Conservation (phyloP, 2,888 invertebrate species). For the Xestobium rufovillosum region DNA sequence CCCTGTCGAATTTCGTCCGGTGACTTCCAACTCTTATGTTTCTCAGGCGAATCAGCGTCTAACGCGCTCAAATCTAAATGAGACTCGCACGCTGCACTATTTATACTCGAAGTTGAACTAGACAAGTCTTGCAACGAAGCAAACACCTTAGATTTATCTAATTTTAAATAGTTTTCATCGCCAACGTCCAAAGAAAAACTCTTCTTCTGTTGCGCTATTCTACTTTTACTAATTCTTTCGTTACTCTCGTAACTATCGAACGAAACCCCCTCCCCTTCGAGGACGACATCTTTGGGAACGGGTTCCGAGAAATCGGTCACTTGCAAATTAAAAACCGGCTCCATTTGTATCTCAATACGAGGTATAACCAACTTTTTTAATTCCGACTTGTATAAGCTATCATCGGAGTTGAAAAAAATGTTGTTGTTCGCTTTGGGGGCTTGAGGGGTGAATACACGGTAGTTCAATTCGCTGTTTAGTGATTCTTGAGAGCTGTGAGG, state of each 20-base stretch:
- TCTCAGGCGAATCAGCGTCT: constrained; percentile 33
- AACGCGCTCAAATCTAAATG: constrained; percentile 40
- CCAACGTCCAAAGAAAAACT: constrained; percentile 38
- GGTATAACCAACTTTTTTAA: constrained; percentile 37
- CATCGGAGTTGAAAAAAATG: constrained; percentile 42
- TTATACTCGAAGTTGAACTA: constrained; percentile 42
- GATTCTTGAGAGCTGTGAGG: constrained; percentile 37
- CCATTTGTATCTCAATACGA: constrained; percentile 37
- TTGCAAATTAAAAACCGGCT: constrained; percentile 39
- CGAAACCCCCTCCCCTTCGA: constrained; percentile 38
- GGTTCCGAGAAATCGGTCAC: constrained; percentile 43
- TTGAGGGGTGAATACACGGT: constrained; percentile 38
- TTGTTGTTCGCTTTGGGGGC: constrained; percentile 37
- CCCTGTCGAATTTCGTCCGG: constrained; percentile 63
- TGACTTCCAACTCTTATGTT: constrained; percentile 58
- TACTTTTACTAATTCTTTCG: constrained; percentile 20
- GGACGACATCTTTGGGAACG: constrained; percentile 41
- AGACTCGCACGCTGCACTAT: constrained; percentile 39
- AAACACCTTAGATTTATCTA: constrained; percentile 28
- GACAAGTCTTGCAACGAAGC: constrained; percentile 39
- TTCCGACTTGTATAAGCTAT: constrained; percentile 40
- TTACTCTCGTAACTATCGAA: constrained; percentile 21
- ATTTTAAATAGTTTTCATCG: constrained; percentile 28
- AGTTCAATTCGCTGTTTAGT: constrained; percentile 31
- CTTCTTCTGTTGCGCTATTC: constrained; percentile 34